Evolutionary conservation across 1,140 invertebrate species (phyloP), one percentile per base, ranked within the genome.

Genomic region (Macrostomum lignano): DNA sequence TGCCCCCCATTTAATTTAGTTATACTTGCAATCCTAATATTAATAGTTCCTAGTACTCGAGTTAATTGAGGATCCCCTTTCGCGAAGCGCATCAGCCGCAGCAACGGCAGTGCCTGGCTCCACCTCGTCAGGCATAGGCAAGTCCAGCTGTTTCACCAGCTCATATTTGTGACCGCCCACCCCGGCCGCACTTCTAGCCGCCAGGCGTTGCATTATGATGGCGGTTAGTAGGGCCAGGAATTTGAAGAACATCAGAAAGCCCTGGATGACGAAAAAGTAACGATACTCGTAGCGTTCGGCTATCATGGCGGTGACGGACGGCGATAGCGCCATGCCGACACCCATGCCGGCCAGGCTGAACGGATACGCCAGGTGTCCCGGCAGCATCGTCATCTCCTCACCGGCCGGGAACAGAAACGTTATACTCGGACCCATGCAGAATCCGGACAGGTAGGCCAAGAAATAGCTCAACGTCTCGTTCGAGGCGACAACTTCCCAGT

Each of bases 341-440:
- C 32, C 32, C 32, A 33, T 33, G 5, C 9, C 13, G 17, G 22
- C 32, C 7, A 33, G 11, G 14, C 22, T 15, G n/a, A 33, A 33
- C 3, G 32, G 32, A 33, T 33, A 33, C 3, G 32, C 17, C 4
- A 33, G 11, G 20, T 33, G 22, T 5, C 32, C 32, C 14, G 9
- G 13, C 5, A 33, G 20, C 11, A 17, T 22, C 4, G 32, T 33
- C 32, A 33, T 33, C 26, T 33, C 32, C 20, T 33, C 32, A 30
- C 32, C 20, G 9, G 32, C 32, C 26, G 32, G 32, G 20, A 33
- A 33, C 17, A 33, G 20, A 33, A 33, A 33, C 9, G 32, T 33
- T 4, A 33, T 33, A 5, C 13, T 19, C 4, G 32, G 32, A 3
- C 32, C 32, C 14, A 33, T 22, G 26, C 11, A 22, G 20, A 33